A percentile compares a stretch with the other conserved stretches of the same genome.
phyloP scores from a whole-genome alignment of 2,113 vertebrate genomes.

The Leucopsar rothschildi region DNA sequence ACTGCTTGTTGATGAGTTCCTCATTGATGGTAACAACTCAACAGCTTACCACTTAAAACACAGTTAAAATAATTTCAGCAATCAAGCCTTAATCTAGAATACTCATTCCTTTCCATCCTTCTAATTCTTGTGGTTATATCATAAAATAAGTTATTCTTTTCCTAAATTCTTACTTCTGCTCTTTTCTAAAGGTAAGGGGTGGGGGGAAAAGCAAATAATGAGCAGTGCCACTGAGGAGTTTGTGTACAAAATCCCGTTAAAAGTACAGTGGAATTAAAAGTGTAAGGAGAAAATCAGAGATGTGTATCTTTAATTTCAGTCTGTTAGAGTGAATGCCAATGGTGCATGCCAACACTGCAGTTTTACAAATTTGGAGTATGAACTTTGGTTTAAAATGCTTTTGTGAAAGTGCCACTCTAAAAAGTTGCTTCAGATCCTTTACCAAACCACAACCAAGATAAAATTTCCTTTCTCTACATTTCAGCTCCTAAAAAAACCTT shows the following conservation, averaged over 20 bases:
- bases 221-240: background rate
- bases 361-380: background rate
- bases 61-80: constrained; percentile 51
- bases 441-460: background rate
- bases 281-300: background rate
- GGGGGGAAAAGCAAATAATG: background rate
- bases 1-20: background rate
- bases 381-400: background rate
- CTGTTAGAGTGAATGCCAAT: background rate
- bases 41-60: constrained; percentile 41
- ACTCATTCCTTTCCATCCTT: background rate
- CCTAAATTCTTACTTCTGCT: background rate
- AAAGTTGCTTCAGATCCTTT: background rate
- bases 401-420: background rate
- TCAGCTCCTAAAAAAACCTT: background rate
- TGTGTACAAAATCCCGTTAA: background rate
- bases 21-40: constrained; percentile 21
- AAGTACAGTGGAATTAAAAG: background rate
- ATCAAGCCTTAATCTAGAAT: constrained; percentile 19
- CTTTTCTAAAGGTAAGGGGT: background rate
- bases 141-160: constrained; percentile 3
- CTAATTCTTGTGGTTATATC: background rate
- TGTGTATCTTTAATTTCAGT: background rate
- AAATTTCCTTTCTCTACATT: background rate
- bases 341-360: background rate